Evolutionary conservation across 1,140 invertebrate genomes (phyloP).

Genomic region (Drosophila tropicalis): DNA sequence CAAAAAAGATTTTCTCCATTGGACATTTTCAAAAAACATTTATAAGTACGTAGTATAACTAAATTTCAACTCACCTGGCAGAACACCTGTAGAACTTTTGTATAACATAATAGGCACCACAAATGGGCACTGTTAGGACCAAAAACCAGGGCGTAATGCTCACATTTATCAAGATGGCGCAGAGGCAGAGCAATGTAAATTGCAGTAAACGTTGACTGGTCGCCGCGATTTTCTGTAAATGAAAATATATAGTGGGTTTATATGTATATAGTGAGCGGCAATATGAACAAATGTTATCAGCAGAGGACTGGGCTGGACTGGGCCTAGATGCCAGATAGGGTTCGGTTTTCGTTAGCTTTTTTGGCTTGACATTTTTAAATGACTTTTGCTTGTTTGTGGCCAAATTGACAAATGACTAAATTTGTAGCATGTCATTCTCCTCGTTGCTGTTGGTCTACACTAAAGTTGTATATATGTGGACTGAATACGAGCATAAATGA

Average conservation of each 20-base stretch:
- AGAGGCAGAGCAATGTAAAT: conserved; percentile 88
- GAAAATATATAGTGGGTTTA: conserved; percentile 30
- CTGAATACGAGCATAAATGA: not conserved
- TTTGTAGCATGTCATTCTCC: conserved; percentile 41
- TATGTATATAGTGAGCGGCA: conserved; percentile 12
- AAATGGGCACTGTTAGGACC: conserved; percentile 87
- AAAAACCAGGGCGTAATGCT: conserved; percentile 89
- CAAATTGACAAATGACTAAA: conserved; percentile 61
- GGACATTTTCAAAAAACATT: not conserved
- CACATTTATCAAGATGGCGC: conserved; percentile 89
- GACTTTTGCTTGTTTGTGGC: conserved; percentile 59
- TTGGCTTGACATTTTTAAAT: conserved; percentile 51
- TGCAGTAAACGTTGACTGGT: conserved; percentile 89
- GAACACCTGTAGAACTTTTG: conserved; percentile 89
- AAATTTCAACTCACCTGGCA: conserved; percentile 85
- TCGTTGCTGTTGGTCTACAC: not conserved
- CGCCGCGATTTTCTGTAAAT: conserved; percentile 89
- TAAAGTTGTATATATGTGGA: conserved; percentile 21
- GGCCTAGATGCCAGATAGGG: conserved; percentile 14
- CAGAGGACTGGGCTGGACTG: not conserved
- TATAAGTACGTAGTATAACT: not conserved
- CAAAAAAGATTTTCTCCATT: not conserved
- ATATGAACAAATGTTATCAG: conserved; percentile 14
- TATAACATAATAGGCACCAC: conserved; percentile 87
- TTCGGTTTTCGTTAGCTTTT: conserved; percentile 20